Evolutionary conservation across 2,888 invertebrate species (phyloP), one percentile per base, ranked within the genome.

Genomic region (Myopa tessellatipennis): DNA sequence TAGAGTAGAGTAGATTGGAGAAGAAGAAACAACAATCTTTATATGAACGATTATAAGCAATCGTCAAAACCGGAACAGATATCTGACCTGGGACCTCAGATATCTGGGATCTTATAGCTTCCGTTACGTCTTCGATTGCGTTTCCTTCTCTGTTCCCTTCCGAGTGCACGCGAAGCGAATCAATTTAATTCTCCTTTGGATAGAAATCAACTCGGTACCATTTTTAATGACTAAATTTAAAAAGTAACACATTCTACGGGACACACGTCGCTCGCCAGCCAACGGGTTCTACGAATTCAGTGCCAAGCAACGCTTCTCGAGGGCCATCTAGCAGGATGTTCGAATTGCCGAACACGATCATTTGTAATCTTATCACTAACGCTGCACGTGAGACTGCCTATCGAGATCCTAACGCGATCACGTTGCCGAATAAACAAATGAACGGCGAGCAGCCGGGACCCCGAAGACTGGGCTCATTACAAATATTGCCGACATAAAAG

Each of bases 321-420:
- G 5, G 65, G 7, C 26, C 38, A 52, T 18, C 52, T 18, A 10
- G 69, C 50, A 65, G 65, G 69, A 69, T 34, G 2, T 45, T 69
- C 38, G 12, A 12, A 8, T 5, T 10, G 16, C 38, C 36, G 36
- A 40, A 67, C 74, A 40, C 67, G 38, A 67, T 74, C 74, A 65
- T 74, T 74, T 74, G 74, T 74, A 74, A 45, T 74, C 67, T 74
- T 58, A 74, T 74, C 74, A 65, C 74, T 55, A 74, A 38, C 58
- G 55, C 55, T 38, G 52, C 74, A 74, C 68, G 67, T 74, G 74
- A 67, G 67, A 74, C 16, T 26, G 38, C 67, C 74, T 67, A 74
- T 67, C 74, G 38, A 67, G 67, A 74, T n/a, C 40, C 73, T 73
- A 63, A 67, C 58, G 68, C 74, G 67, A 55, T 50, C 38, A 58